Base-by-base conservation (phyloP, 2,113 vertebrate genomes). In the Oncorhynchus mykiss region DNA sequence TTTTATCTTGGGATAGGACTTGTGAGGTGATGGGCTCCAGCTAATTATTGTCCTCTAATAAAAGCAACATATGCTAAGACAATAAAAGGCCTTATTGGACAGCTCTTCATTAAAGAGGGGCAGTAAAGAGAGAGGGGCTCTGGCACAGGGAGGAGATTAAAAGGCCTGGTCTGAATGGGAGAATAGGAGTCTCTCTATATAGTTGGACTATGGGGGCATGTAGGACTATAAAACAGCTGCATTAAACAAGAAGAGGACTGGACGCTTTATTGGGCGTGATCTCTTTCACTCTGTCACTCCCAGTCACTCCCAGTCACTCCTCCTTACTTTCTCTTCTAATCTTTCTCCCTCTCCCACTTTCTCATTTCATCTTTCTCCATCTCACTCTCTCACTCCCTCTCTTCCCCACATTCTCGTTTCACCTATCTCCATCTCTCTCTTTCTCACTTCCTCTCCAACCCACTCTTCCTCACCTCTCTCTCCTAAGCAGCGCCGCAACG, bases 41-140 rank as follows among this genome's bases (percentile, higher is more conserved):
- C 94, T 95, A 97, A 99, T 99, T 99, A 99, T 97, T 97, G 96
- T 95, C 94, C 95, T 93, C 96, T 97, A 99, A 99, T 99, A 97
- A 99, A 99, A 98, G 97, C 96, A 98, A 97, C 97, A 99, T 99
- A 99, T 99, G 97, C 97, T 98, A 96, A 97, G 96, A 97, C 96
- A 98, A 98, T 98, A 98, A 96, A 99, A 98, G 92, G 93, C 96
- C 96, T 98, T 97, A 98, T 99, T 98, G 96, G 93, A 95, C 91
- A 91, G 94, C 94, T 95, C 95, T 95, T 94, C 95, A 94, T 94
- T 96, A 96, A 96, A 95, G 94, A 87, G 93, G 91, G 91, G 94
- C 92, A 90, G 92, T 94, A 94, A 94, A 94, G 93, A 89, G 84
- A 86, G 84, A 84, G 83, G 84, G 90, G 91, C 87, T 92, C 89